A percentile compares a stretch with the other conserved stretches of the same genome.
phyloP scores from a whole-genome alignment of 2,888 invertebrate genomes.

The Amiota communis region DNA sequence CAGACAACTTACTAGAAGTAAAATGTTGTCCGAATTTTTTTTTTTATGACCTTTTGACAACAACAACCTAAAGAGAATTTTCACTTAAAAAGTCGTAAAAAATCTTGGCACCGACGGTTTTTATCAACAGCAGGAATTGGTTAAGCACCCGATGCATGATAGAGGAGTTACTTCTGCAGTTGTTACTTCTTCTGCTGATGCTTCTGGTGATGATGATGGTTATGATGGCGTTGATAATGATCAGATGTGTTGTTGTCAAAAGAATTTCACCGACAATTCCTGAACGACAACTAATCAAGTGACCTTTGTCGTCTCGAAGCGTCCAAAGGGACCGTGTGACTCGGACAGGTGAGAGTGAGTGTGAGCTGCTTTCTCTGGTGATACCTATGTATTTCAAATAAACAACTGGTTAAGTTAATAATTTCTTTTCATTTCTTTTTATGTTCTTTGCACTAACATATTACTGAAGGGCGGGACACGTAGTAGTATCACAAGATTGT shows the following conservation, averaged over 20 bases:
- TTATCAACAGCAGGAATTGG: slow-evolving; percentile 51
- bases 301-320: no score
- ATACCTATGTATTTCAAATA: not conserved
- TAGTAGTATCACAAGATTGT: slow-evolving; percentile 22
- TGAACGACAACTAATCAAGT: not conserved
- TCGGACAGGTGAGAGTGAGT: not conserved
- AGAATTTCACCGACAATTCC: slow-evolving; percentile 15
- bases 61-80: slow-evolving; percentile 54
- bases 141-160: slow-evolving; percentile 1
- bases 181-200: slow-evolving; percentile 1
- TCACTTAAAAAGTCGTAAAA: slow-evolving; percentile 65
- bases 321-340: not conserved
- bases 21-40: slow-evolving; percentile 63
- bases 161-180: not conserved
- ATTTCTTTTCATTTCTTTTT: no score
- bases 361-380: not conserved
- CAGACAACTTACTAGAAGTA: no score
- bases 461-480: no score
- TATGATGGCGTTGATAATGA: slow-evolving; percentile 5
- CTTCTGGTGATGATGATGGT: not conserved
- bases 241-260: not conserved
- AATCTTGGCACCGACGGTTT: slow-evolving; percentile 43
- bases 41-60: slow-evolving; percentile 30
- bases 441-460: no score
- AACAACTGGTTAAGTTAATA: no score